These are phyloP conservation scores for Strix occidentalis DNA, from an alignment of 2,797 vertebrate genomes.

Conservation along the genomic window DNA sequence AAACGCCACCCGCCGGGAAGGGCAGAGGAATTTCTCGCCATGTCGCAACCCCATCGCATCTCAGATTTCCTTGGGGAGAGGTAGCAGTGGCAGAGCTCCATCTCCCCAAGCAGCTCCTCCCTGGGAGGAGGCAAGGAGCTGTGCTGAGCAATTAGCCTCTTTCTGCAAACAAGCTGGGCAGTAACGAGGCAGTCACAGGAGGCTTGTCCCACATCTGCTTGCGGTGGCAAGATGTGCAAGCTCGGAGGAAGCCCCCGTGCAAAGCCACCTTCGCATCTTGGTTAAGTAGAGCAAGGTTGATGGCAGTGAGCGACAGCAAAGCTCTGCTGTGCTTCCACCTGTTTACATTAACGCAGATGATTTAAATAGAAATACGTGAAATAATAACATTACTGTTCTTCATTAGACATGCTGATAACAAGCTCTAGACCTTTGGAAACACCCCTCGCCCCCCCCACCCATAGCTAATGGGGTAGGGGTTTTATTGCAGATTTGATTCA, in stretches of 20 bases:
- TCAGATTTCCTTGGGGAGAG: not conserved
- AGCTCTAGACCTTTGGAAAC: not conserved
- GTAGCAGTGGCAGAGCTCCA: fast-evolving
- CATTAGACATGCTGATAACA: fast-evolving
- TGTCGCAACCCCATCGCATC: not conserved
- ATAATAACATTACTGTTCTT: fast-evolving
- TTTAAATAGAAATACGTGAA: fast-evolving
- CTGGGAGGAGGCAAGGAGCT: not conserved
- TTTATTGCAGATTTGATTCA: fast-evolving
- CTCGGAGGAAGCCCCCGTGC: fast-evolving
- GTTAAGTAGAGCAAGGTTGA: not conserved
- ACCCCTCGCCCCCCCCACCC: too few species aligned
- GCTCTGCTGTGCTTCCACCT: not conserved
- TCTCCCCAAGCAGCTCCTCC: not conserved
- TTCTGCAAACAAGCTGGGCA: fast-evolving
- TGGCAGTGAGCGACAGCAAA: not conserved
- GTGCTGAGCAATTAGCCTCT: not conserved
- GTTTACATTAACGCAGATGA: fast-evolving
- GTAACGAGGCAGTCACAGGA: fast-evolving
- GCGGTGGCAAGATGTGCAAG: fast-evolving
- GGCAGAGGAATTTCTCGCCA: not conserved
- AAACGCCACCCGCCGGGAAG: not conserved
- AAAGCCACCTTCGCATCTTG: not conserved
- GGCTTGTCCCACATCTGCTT: not conserved
- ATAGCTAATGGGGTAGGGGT: not conserved